Evolutionary conservation across 2,888 invertebrate genomes (phyloP).

Genomic region (Philhelius pedissequus): DNA sequence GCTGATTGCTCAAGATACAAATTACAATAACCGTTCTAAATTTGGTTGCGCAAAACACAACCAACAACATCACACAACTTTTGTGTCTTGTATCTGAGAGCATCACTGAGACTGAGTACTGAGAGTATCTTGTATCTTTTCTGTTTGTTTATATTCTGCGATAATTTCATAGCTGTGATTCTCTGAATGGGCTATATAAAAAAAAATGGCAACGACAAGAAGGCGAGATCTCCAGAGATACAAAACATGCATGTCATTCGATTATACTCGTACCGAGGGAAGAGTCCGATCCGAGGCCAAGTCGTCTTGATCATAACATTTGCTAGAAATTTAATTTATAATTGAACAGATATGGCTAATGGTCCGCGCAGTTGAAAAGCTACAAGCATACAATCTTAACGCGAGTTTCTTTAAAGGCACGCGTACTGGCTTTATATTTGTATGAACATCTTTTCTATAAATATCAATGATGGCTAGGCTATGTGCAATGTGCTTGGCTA

Average conservation of each 20-base stretch:
- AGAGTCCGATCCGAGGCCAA: not conserved
- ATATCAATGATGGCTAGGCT: not conserved
- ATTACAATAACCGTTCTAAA: conserved; percentile 65
- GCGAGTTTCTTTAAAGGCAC: conserved; percentile 58
- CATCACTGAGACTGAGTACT: not conserved
- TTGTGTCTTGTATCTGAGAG: not conserved
- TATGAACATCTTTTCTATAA: conserved; percentile 16
- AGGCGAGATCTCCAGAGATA: conserved; percentile 26
- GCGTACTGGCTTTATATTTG: conserved; percentile 39
- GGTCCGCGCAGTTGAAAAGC: conserved; percentile 28
- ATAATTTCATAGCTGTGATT: conserved; percentile 33
- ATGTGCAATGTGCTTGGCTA: conserved; percentile 49
- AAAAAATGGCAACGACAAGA: no score
- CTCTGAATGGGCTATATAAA: not conserved
- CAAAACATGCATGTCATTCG: conserved; percentile 56
- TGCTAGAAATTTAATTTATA: conserved; percentile 62
- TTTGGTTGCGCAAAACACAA: conserved; percentile 37
- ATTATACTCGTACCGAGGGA: not conserved
- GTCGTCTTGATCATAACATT: conserved; percentile 6
- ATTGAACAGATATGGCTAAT: conserved; percentile 66
- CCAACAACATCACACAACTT: conserved; percentile 2
- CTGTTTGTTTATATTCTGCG: conserved; percentile 45
- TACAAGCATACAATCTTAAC: conserved; percentile 1
- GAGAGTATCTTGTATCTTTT: not conserved
- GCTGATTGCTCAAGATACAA: conserved; percentile 55